A percentile compares a stretch with the other conserved stretches of the same genome.
These are phyloP conservation scores for Muntiacus muntjak DNA, from an alignment of 2,113 vertebrate genomes.

Conservation along the genomic window DNA sequence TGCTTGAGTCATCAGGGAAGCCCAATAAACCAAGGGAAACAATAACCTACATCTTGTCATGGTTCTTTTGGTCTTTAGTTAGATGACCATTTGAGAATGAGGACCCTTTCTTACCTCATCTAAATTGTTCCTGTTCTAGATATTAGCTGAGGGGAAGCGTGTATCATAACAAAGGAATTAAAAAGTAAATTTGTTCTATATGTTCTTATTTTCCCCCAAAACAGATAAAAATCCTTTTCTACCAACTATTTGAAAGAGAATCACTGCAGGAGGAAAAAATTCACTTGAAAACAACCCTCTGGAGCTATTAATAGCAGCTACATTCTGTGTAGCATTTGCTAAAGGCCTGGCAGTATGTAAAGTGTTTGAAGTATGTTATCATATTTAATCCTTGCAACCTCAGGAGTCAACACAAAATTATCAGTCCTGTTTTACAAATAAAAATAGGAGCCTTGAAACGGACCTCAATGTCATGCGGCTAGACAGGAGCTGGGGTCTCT, in stretches of 20 bases:
- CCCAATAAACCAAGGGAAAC: not conserved
- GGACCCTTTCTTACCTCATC: not conserved
- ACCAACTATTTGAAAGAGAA: not conserved
- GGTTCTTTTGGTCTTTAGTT: not conserved
- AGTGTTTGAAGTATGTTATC: not conserved
- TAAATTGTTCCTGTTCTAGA: not conserved
- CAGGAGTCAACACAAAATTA: slow-evolving; percentile 8
- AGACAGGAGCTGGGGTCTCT: not conserved
- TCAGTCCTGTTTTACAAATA: not conserved
- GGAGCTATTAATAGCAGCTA: not conserved
- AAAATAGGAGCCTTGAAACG: not conserved
- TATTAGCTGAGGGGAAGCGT: not conserved
- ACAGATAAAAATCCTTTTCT: not conserved
- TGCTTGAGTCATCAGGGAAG: not conserved
- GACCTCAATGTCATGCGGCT: not conserved
- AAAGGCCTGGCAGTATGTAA: not conserved
- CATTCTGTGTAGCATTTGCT: not conserved
- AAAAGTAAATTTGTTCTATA: not conserved
- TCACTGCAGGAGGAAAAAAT: not conserved
- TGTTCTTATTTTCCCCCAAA: not conserved
- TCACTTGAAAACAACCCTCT: not conserved
- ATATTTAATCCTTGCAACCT: not conserved
- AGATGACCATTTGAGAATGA: not conserved
- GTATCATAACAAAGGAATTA: not conserved
- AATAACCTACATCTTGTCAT: rapidly evolving